Conservation (phyloP, 2,797 vertebrate species). For the Pteropus rufus region DNA sequence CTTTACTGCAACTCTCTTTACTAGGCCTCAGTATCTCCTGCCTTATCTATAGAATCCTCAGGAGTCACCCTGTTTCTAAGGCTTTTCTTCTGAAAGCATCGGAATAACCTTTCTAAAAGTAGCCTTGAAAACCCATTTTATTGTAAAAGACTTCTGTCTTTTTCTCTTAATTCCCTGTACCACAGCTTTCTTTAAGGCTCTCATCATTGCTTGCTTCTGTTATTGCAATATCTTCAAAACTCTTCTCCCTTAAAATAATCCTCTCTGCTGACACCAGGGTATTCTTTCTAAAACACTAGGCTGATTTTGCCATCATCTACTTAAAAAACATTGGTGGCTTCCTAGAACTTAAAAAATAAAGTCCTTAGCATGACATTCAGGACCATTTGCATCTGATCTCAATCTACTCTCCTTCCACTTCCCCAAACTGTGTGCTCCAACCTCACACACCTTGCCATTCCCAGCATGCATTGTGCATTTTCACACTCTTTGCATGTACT, state of each 20-base stretch:
- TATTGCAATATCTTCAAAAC: not conserved
- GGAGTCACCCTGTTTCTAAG: not conserved
- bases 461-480: accelerated
- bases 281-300: not conserved
- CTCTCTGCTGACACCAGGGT: not conserved
- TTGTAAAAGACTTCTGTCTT: not conserved
- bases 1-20: not conserved
- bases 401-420: not conserved
- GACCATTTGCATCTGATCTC: not conserved
- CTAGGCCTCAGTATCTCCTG: not conserved
- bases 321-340: not conserved
- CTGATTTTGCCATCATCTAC: not conserved
- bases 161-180: not conserved
- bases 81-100: not conserved
- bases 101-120: not conserved
- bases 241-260: not conserved
- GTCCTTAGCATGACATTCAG: not conserved
- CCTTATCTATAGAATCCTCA: not conserved
- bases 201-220: not conserved
- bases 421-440: not conserved
- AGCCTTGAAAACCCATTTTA: not conserved
- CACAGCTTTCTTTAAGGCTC: not conserved
- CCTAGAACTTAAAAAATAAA: not conserved
- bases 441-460: not conserved
- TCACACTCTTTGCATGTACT: not conserved